Conservation (phyloP, 2,797 vertebrate genomes). For the Cottoperca gobio region DNA sequence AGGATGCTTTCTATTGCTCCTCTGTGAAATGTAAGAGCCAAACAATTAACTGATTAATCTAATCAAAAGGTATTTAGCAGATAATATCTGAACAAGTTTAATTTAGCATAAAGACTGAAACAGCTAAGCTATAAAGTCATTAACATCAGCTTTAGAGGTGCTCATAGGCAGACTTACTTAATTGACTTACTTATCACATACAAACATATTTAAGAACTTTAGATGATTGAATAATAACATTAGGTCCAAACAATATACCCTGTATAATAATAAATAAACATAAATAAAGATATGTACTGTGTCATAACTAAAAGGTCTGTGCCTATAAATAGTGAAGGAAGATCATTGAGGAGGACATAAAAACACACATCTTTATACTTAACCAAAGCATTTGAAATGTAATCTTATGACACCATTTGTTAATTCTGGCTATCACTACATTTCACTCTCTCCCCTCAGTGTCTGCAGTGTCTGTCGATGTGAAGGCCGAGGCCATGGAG, state of each 20-base stretch:
- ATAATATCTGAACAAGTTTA: too few relatives aligned
- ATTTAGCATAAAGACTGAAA: too few relatives aligned
- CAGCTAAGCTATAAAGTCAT: too few relatives aligned
- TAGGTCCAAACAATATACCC: background rate
- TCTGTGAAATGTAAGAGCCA: too few relatives aligned
- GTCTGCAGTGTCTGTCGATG: constrained; percentile 60
- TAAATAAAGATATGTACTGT: background rate
- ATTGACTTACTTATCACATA: background rate
- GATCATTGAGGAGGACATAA: background rate
- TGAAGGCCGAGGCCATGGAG: constrained; percentile 57
- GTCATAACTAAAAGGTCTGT: background rate
- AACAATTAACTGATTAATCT: too few relatives aligned
- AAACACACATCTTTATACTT: background rate
- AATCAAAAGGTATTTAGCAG: too few relatives aligned
- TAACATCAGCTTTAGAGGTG: too few relatives aligned
- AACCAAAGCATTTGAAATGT: too few relatives aligned
- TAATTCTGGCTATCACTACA: constrained; percentile 7
- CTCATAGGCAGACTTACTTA: too few relatives aligned
- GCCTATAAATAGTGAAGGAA: background rate
- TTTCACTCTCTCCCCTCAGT: constrained; percentile 29
- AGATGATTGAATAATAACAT: background rate
- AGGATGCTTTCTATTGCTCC: too few relatives aligned
- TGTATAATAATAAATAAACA: too few relatives aligned
- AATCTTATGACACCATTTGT: background rate
- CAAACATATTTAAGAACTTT: background rate